phyloP scores from a whole-genome alignment of 2,113 vertebrate species.

The Acrocephalus arundinaceus region DNA sequence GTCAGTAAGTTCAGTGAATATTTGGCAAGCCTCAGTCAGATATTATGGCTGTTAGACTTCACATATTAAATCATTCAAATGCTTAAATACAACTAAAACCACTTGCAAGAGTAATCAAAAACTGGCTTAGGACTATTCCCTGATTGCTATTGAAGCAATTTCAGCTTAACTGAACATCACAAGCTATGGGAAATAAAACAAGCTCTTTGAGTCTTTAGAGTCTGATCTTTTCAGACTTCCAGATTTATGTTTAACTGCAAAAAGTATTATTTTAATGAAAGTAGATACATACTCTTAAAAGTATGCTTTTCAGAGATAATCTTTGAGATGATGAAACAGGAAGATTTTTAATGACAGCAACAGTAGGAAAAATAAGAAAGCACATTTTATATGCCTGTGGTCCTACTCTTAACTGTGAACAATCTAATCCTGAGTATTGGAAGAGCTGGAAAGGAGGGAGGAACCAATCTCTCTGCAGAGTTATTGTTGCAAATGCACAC shows the following conservation, averaged over 20 bases:
- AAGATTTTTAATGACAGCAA: neutral
- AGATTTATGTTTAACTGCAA: neutral
- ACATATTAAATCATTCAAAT: neutral
- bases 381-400: neutral
- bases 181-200: neutral
- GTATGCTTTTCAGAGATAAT: neutral
- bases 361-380: neutral
- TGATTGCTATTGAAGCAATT: neutral
- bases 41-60: neutral
- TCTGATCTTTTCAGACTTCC: neutral
- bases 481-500: neutral
- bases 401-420: neutral
- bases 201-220: neutral
- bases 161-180: neutral
- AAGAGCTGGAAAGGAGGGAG: neutral
- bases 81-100: neutral
- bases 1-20: neutral
- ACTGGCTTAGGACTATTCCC: neutral
- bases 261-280: neutral
- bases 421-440: neutral
- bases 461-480: neutral
- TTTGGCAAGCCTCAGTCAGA: neutral
- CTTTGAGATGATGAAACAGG: neutral
- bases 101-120: neutral
- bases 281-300: neutral